Evolutionary conservation across 2,888 invertebrate genomes (phyloP).

Genomic region (Galerucella nymphaeae): DNA sequence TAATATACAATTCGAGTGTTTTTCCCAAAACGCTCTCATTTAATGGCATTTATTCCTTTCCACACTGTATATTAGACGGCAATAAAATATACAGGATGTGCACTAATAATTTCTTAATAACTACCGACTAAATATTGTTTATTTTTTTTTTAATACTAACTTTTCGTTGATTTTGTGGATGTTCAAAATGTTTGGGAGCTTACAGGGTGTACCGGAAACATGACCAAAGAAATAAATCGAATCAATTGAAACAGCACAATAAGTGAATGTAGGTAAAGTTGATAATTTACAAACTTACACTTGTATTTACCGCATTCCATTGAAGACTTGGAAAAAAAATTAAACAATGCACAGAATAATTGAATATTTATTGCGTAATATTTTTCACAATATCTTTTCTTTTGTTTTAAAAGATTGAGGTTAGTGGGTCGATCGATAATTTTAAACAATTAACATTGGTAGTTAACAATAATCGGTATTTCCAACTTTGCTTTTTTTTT

Average conservation of each 20-base stretch:
- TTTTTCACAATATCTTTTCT: constrained; percentile 38
- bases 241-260: no score
- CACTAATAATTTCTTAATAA: background rate
- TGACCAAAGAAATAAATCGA: no score
- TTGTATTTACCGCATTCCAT: background rate
- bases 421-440: constrained; percentile 46
- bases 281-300: background rate
- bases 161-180: no score
- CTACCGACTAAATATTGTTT: no score
- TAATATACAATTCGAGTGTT: no score
- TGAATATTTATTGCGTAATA: constrained; percentile 35
- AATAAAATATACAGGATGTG: background rate
- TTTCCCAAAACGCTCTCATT: no score
- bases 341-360: background rate
- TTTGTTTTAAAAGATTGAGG: constrained; percentile 40
- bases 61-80: background rate
- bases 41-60: no score
- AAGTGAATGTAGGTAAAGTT: background rate
- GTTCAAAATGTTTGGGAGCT: no score
- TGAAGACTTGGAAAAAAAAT: background rate
- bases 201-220: no score
- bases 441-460: constrained; percentile 39
- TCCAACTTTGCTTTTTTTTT: constrained; percentile 11
- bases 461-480: constrained; percentile 15
- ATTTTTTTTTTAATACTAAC: no score